phyloP scores from a whole-genome alignment of 1,140 invertebrate genomes.

The Pseudomyrmex flavicornis region DNA sequence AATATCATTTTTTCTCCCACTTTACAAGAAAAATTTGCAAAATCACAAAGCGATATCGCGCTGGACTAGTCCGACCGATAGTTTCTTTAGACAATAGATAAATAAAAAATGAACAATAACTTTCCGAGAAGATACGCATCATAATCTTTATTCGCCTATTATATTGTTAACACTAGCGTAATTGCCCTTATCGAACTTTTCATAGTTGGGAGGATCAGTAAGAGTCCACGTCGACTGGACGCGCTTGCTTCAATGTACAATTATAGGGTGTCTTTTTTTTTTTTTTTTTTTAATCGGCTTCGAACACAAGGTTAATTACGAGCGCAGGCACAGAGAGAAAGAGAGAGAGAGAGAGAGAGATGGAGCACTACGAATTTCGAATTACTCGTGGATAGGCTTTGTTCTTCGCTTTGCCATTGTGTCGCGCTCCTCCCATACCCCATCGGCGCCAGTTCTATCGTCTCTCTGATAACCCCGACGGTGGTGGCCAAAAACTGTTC shows the following conservation, averaged over 20 bases:
- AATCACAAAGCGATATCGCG: too few relatives aligned
- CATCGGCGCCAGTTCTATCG: conserved; percentile 42
- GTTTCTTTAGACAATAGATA: not conserved
- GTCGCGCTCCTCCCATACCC: conserved; percentile 24
- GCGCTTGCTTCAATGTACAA: conserved; percentile 49
- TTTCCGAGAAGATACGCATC: not conserved
- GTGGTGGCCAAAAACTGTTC: conserved; percentile 70
- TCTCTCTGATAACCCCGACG: conserved; percentile 41
- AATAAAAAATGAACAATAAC: not conserved
- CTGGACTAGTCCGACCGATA: not conserved
- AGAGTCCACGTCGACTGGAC: conserved; percentile 34
- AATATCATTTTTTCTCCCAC: not conserved
- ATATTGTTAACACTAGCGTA: conserved; percentile 1
- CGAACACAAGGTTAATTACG: conserved; percentile 73
- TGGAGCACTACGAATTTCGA: conserved; percentile 73
- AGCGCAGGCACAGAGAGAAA: conserved; percentile 56
- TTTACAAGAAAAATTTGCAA: not conserved
- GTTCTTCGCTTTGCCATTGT: conserved; percentile 74
- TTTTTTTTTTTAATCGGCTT: conserved; percentile 66
- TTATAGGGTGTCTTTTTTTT: conserved; percentile 56
- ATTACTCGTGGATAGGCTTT: conserved; percentile 75
- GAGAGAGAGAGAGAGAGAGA: not conserved
- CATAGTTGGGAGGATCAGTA: conserved; percentile 59
- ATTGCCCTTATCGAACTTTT: conserved; percentile 50
- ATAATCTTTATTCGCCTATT: not conserved